Percentiles rank a stretch among this genome's conserved stretches.
Evolutionary conservation across 2,888 invertebrate genomes (phyloP).

Genomic region (Hoplodrina blanda): DNA sequence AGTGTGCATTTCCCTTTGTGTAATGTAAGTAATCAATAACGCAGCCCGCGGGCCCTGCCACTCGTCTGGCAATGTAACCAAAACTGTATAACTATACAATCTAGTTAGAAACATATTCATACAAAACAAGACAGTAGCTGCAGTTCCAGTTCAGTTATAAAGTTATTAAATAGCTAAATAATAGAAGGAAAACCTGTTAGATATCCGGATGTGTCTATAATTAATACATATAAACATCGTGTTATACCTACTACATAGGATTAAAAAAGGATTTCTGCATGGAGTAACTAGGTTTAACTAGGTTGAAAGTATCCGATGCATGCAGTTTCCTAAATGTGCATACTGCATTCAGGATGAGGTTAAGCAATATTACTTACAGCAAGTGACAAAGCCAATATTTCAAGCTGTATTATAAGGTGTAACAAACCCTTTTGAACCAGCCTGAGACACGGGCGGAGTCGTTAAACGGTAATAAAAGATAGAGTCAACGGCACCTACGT

Average conservation of each 20-base stretch:
- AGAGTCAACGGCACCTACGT: constrained; percentile 68
- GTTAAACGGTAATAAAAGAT: constrained; percentile 69
- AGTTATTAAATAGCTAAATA: background rate
- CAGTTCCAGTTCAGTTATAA: background rate
- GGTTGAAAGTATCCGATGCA: background rate
- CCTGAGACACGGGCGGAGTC: constrained; percentile 58
- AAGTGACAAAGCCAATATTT: constrained; percentile 10
- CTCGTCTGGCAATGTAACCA: constrained; percentile 47
- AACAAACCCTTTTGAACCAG: constrained; percentile 46
- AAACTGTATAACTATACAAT: constrained; percentile 33
- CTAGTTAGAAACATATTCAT: constrained; percentile 9
- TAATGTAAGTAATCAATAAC: constrained; percentile 76
- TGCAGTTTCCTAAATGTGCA: background rate
- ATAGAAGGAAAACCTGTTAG: constrained; percentile 26
- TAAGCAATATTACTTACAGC: background rate
- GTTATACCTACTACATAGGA: background rate
- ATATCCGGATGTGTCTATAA: constrained; percentile 10
- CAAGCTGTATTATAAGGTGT: constrained; percentile 6
- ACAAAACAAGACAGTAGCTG: background rate
- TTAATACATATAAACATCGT: constrained; percentile 12
- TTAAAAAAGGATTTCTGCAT: constrained; percentile 5
- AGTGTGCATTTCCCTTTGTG: constrained; percentile 73
- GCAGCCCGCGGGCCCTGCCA: constrained; percentile 61
- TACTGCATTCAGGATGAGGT: constrained; percentile 1
- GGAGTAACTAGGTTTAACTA: background rate